phyloP scores from a whole-genome alignment of 2,888 invertebrate species.

The Conistra vaccinii region DNA sequence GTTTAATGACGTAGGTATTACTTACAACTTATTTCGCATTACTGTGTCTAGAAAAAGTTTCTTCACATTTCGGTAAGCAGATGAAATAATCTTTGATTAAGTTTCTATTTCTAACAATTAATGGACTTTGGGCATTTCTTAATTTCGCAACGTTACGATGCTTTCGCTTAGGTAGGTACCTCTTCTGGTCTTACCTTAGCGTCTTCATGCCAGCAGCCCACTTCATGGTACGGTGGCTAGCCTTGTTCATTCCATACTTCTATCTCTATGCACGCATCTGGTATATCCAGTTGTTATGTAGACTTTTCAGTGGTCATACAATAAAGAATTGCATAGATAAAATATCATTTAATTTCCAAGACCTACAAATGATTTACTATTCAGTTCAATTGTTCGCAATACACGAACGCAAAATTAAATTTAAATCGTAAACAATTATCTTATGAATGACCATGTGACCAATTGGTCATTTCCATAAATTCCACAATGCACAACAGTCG shows the following conservation, averaged over 20 bases:
- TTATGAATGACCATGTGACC: conserved; percentile 48
- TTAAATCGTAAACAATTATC: conserved; percentile 45
- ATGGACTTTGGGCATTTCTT: not conserved
- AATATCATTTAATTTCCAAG: not conserved
- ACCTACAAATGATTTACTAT: conserved; percentile 4
- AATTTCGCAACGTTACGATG: not conserved
- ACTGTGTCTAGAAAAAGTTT: not conserved
- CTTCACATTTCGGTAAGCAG: not conserved
- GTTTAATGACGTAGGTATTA: not conserved
- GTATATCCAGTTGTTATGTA: not conserved
- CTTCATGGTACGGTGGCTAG: too few relatives aligned
- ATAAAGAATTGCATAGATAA: not conserved
- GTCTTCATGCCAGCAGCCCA: not conserved
- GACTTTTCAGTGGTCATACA: not conserved
- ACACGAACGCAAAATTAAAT: conserved; percentile 25
- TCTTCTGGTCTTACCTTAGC: not conserved
- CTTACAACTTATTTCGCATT: not conserved
- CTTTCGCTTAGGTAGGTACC: not conserved
- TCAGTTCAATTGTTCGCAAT: conserved; percentile 4
- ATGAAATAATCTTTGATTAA: not conserved
- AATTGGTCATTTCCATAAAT: conserved; percentile 58
- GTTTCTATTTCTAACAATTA: not conserved
- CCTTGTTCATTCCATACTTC: not conserved
- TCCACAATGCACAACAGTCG: conserved; percentile 48
- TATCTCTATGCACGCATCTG: not conserved